Conservation (phyloP, 1,140 invertebrate genomes). For the Drosophila oshimai region DNA sequence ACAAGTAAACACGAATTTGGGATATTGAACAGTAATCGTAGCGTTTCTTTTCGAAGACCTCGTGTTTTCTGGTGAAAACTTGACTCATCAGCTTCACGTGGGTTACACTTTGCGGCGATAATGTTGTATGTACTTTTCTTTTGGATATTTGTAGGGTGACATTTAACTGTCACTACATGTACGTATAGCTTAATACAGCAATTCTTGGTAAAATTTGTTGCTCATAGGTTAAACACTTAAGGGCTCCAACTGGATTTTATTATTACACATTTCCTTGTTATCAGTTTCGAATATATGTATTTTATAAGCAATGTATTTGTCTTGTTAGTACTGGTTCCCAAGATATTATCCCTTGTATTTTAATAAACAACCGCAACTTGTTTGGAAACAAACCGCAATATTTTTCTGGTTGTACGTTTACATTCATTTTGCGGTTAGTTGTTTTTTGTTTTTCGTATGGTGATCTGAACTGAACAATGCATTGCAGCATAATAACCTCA, state of each 20-base stretch:
- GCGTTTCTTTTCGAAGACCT: too few species aligned
- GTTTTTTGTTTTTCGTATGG: background rate
- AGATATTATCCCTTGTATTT: background rate
- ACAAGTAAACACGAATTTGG: too few species aligned
- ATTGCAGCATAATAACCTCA: constrained; percentile 41
- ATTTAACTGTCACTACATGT: too few species aligned
- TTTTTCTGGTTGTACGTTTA: background rate
- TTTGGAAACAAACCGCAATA: constrained; percentile 18
- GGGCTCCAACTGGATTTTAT: too few species aligned
- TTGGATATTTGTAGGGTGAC: background rate
- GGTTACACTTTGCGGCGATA: too few species aligned
- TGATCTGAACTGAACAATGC: constrained; percentile 18
- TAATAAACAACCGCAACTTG: constrained; percentile 9
- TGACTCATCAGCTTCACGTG: background rate
- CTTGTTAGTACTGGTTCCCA: background rate
- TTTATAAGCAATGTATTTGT: too few species aligned
- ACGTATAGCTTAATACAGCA: too few species aligned
- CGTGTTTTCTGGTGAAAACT: background rate
- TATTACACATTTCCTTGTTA: too few species aligned
- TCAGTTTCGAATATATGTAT: too few species aligned
- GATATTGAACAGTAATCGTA: background rate
- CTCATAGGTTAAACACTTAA: too few species aligned
- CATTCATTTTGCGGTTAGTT: constrained; percentile 6
- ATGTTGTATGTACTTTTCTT: background rate
- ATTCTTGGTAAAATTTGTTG: too few species aligned